Conservation (phyloP, 2,113 vertebrate species). For the Corynorhinus townsendii region DNA sequence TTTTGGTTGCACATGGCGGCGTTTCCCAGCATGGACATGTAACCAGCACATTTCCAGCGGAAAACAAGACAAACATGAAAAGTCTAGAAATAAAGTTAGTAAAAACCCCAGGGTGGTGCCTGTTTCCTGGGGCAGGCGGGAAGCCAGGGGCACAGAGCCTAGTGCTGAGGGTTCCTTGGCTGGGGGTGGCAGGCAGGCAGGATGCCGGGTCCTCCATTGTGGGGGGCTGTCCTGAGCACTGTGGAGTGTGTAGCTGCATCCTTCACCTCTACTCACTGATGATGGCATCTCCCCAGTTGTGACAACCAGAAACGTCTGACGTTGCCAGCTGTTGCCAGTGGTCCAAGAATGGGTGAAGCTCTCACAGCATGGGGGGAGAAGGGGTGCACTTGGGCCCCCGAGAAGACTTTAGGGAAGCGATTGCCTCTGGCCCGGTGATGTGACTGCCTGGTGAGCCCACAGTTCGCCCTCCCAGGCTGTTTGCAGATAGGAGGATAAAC, state of each 20-base stretch:
- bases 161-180: too few species aligned
- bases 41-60: slow-evolving; percentile 83
- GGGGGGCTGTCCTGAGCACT: neutral
- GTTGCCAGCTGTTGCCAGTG: accelerated
- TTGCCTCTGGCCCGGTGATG: accelerated
- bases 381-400: neutral
- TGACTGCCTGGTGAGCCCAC: accelerated
- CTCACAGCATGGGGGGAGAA: accelerated
- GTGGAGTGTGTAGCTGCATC: neutral
- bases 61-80: slow-evolving; percentile 76
- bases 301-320: neutral
- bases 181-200: neutral
- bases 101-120: slow-evolving; percentile 71
- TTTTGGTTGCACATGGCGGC: slow-evolving; percentile 26
- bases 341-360: too few species aligned
- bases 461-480: neutral
- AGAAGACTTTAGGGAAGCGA: neutral
- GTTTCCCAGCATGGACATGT: slow-evolving; percentile 83
- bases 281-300: accelerated
- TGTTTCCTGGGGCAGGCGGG: neutral
- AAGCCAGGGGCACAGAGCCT: neutral
- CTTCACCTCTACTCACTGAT: neutral
- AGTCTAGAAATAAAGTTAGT: slow-evolving; percentile 88
- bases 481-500: neutral
- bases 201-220: accelerated